These are phyloP conservation scores for Decapterus maruadsi DNA, from an alignment of 2,797 vertebrate species.

Conservation along the genomic window DNA sequence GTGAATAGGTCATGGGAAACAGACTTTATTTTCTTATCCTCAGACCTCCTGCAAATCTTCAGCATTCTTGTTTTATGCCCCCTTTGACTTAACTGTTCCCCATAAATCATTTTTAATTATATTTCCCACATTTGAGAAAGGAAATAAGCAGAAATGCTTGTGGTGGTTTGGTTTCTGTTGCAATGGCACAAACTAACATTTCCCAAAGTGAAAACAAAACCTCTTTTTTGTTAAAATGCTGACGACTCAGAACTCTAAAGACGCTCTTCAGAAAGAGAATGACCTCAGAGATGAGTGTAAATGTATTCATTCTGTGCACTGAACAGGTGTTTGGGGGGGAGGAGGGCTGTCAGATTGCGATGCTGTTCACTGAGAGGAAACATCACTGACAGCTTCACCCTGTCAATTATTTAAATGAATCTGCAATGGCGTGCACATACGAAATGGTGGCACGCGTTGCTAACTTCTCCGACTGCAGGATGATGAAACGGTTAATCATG, in stretches of 20 bases:
- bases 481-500: slow-evolving; percentile 47
- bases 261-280: slow-evolving; percentile 21
- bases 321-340: slow-evolving; percentile 47
- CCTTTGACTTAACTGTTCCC: not conserved
- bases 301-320: slow-evolving; percentile 51
- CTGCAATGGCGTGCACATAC: slow-evolving; percentile 49
- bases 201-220: slow-evolving; percentile 55
- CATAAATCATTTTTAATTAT: slow-evolving; percentile 55
- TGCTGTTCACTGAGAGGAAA: slow-evolving; percentile 54
- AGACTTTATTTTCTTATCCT: slow-evolving; percentile 13
- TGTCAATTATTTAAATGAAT: slow-evolving; percentile 75
- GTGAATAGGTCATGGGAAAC: slow-evolving; percentile 48
- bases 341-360: slow-evolving; percentile 40
- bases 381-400: slow-evolving; percentile 60
- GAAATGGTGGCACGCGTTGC: slow-evolving; percentile 36
- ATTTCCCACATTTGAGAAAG: slow-evolving; percentile 56
- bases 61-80: slow-evolving; percentile 5
- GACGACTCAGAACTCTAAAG: slow-evolving; percentile 18
- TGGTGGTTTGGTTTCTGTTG: slow-evolving; percentile 14
- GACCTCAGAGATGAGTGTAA: slow-evolving; percentile 48
- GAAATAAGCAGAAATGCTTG: slow-evolving; percentile 44
- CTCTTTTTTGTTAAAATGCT: slow-evolving; percentile 28
- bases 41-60: slow-evolving; percentile 9
- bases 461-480: slow-evolving; percentile 36
- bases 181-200: slow-evolving; percentile 32